Conservation (phyloP, 2,888 invertebrate species). For the Melikaiella ostensackeni region DNA sequence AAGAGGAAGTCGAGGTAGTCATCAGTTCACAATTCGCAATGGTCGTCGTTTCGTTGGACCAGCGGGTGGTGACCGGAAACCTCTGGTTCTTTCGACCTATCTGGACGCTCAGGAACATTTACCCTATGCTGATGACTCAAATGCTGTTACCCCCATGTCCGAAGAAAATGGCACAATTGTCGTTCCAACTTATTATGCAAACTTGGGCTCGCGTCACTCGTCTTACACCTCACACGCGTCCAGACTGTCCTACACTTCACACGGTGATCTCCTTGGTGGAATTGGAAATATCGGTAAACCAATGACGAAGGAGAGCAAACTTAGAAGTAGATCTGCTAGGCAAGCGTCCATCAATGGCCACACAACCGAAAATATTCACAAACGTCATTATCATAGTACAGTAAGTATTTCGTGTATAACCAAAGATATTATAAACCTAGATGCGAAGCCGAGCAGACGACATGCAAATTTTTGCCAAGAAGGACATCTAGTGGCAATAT, state of each 20-base stretch:
- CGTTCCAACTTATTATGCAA: constrained; percentile 93
- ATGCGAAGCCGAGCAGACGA: too few relatives aligned
- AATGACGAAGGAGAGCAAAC: constrained; percentile 92
- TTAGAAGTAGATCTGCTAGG: constrained; percentile 86
- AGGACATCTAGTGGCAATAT: too few relatives aligned
- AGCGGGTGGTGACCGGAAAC: constrained; percentile 93
- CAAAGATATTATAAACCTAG: too few relatives aligned
- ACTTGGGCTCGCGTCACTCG: constrained; percentile 92
- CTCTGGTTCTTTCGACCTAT: constrained; percentile 95
- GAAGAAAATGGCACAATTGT: constrained; percentile 98
- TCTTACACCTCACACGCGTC: constrained; percentile 98
- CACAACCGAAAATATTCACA: constrained; percentile 82
- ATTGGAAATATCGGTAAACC: constrained; percentile 81
- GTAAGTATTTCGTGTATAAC: neutral
- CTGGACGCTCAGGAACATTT: constrained; percentile 96
- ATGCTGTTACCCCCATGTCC: constrained; percentile 98
- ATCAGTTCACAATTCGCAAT: constrained; percentile 93
- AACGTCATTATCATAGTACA: constrained; percentile 82
- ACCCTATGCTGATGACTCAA: constrained; percentile 98
- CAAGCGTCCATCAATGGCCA: constrained; percentile 78
- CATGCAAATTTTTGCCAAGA: too few relatives aligned
- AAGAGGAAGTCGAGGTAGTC: constrained; percentile 93
- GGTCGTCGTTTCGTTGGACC: constrained; percentile 88
- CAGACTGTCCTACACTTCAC: constrained; percentile 95
- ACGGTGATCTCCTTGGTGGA: constrained; percentile 92